phyloP scores from a whole-genome alignment of 2,888 invertebrate genomes.

The Caenorhabditis doughertyi region DNA sequence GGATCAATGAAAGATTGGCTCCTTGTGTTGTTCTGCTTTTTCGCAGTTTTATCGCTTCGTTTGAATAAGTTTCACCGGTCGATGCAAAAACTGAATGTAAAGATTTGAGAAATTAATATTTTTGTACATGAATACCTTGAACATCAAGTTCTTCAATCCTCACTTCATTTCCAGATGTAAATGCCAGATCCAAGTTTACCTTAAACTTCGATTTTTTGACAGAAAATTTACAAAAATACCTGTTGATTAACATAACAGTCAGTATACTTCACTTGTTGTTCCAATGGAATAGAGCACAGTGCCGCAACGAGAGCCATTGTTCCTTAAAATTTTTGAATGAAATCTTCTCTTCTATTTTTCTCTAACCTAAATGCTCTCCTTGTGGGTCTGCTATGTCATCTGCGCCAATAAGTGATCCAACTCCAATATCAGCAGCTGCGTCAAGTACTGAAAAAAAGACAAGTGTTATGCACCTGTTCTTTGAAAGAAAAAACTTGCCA shows the following conservation, averaged over 20 bases:
- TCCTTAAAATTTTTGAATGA: slow-evolving; percentile 58
- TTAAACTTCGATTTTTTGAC: slow-evolving; percentile 21
- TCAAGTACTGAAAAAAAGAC: slow-evolving; percentile 85
- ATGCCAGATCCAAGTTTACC: slow-evolving; percentile 79
- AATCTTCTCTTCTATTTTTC: not conserved
- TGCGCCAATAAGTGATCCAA: slow-evolving; percentile 92
- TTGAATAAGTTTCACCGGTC: slow-evolving; percentile 51
- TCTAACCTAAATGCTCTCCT: slow-evolving; percentile 92
- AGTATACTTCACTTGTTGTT: slow-evolving; percentile 63
- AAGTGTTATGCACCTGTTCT: not conserved
- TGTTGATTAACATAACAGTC: slow-evolving; percentile 75
- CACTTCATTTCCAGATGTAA: slow-evolving; percentile 75
- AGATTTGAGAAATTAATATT: not conserved
- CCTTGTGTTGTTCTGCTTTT: slow-evolving; percentile 80
- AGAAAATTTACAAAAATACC: slow-evolving; percentile 17
- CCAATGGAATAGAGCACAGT: slow-evolving; percentile 84
- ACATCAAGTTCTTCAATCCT: slow-evolving; percentile 77
- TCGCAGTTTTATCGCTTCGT: slow-evolving; percentile 64
- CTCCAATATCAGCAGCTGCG: slow-evolving; percentile 87
- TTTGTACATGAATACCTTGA: slow-evolving; percentile 49
- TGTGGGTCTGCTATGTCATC: slow-evolving; percentile 96
- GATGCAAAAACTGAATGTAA: slow-evolving; percentile 70
- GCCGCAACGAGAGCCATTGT: slow-evolving; percentile 98
- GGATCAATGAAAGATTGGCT: slow-evolving; percentile 76
- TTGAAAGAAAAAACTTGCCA: slow-evolving; percentile 53